Conservation (phyloP, 2,888 invertebrate species). For the Chaitophorus viminalis region DNA sequence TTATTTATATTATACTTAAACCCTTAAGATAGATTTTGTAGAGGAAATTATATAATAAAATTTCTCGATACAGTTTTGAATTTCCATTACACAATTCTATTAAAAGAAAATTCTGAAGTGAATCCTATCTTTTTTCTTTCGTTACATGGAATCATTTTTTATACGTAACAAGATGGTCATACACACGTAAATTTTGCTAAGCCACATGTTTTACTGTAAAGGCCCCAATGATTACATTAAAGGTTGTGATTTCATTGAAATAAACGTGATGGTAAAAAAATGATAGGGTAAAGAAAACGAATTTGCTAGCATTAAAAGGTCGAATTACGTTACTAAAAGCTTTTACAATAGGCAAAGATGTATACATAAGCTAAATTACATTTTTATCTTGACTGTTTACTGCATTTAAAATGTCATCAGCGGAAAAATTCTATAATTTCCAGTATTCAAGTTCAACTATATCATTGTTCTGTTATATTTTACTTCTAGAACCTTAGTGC, state of each 20-base stretch:
- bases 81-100: neutral
- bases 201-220: conserved; percentile 10
- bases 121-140: conserved; percentile 4
- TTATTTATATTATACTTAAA: too few species aligned
- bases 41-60: neutral
- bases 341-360: conserved; percentile 41
- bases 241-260: conserved; percentile 12
- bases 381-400: conserved; percentile 1
- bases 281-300: conserved; percentile 16
- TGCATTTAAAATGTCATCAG: conserved; percentile 16
- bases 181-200: neutral
- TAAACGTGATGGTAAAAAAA: conserved; percentile 26
- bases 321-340: conserved; percentile 33
- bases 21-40: too few species aligned
- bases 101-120: neutral
- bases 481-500: neutral
- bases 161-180: neutral
- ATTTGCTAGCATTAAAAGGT: conserved; percentile 29
- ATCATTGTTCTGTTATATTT: neutral
- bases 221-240: conserved; percentile 18
- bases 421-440: neutral
- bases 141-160: neutral
- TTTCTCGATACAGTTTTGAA: neutral
- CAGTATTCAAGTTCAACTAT: neutral
- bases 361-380: conserved; percentile 32